phyloP scores from a whole-genome alignment of 2,113 vertebrate species.

The Sphaerodactylus townsendi region DNA sequence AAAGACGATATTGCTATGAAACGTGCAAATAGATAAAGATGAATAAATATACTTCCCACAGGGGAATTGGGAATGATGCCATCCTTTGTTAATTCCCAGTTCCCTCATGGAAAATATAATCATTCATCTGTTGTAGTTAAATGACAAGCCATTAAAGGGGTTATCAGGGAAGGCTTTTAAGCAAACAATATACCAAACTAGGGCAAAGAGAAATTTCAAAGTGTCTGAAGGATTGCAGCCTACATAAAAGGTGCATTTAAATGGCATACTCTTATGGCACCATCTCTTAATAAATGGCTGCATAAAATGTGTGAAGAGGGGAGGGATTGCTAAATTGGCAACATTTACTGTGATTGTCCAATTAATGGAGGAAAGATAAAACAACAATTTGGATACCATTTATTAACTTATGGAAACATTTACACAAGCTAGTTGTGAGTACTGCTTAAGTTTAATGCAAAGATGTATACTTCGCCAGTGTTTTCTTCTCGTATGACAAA shows the following conservation, averaged over 20 bases:
- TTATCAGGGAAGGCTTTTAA: constrained; percentile 16
- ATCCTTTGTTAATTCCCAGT: background rate
- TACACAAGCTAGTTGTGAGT: too few species aligned
- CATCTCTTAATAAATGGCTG: background rate
- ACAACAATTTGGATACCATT: background rate
- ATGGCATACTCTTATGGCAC: background rate
- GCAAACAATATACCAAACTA: background rate
- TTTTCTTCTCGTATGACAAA: background rate
- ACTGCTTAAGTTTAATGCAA: background rate
- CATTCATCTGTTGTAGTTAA: background rate
- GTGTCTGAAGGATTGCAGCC: background rate
- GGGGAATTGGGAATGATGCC: background rate
- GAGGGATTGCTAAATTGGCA: background rate
- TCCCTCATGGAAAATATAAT: background rate
- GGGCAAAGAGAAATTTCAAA: constrained; percentile 7
- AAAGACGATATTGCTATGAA: background rate
- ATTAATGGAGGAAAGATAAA: background rate
- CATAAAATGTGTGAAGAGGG: background rate
- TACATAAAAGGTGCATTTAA: background rate
- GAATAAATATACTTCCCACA: constrained; percentile 13
- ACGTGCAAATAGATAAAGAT: background rate
- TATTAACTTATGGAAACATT: background rate
- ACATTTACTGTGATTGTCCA: background rate
- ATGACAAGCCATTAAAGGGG: background rate
- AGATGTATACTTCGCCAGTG: background rate